A percentile compares a stretch with the other conserved stretches of the same genome.
Conservation (phyloP, 2,797 vertebrate species). For the Ctenochaetus hawaiiensis region DNA sequence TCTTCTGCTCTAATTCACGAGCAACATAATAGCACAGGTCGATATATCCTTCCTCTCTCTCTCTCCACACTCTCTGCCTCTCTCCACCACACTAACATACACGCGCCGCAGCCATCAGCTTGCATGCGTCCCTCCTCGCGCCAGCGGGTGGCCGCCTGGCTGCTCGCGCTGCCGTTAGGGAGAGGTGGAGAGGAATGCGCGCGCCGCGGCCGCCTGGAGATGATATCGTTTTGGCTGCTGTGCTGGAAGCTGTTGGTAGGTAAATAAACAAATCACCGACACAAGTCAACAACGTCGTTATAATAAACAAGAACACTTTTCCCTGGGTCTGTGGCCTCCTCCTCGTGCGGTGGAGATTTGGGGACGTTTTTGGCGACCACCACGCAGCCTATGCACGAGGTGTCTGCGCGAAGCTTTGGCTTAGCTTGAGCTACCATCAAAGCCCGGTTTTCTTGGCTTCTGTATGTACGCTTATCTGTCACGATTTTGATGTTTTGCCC, state of each 20-base stretch:
- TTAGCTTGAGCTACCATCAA: slow-evolving; percentile 11
- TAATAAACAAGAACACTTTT: neutral
- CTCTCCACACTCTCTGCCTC: slow-evolving; percentile 20
- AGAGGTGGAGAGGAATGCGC: slow-evolving; percentile 69
- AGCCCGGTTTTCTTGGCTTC: slow-evolving; percentile 20
- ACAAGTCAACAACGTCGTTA: neutral
- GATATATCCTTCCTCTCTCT: slow-evolving; percentile 42
- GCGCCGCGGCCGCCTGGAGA: slow-evolving; percentile 77
- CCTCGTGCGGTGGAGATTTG: slow-evolving; percentile 20
- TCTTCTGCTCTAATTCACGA: slow-evolving; percentile 73
- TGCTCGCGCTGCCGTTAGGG: slow-evolving; percentile 70
- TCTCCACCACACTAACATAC: slow-evolving; percentile 13
- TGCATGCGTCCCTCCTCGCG: slow-evolving; percentile 69
- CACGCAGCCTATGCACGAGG: neutral
- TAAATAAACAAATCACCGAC: slow-evolving; percentile 27
- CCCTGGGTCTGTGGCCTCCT: neutral
- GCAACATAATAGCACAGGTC: slow-evolving; percentile 46
- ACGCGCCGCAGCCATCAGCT: slow-evolving; percentile 31
- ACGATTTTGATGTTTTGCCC: slow-evolving; percentile 49
- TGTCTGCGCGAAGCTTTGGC: slow-evolving; percentile 32
- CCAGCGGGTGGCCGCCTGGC: slow-evolving; percentile 72
- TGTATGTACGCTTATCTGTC: slow-evolving; percentile 37
- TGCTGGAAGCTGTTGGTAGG: slow-evolving; percentile 84
- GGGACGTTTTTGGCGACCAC: slow-evolving; percentile 21
- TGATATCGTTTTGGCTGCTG: slow-evolving; percentile 83